A percentile compares a stretch with the other conserved stretches of the same genome.
phyloP scores from a whole-genome alignment of 2,113 vertebrate species.

The Siniperca knerii region DNA sequence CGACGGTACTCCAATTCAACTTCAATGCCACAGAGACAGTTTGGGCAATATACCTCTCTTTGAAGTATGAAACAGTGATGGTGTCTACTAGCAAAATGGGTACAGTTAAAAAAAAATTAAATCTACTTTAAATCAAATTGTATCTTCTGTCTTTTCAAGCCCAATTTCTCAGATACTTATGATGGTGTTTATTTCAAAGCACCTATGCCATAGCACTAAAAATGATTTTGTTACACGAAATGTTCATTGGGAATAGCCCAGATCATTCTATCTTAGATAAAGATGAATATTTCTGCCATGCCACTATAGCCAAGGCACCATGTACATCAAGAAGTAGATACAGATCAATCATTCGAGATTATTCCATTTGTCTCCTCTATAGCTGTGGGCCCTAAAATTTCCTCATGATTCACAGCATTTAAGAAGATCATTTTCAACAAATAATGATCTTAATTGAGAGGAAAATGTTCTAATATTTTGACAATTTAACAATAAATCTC shows the following conservation, averaged over 20 bases:
- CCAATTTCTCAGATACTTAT: background rate
- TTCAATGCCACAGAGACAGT: conserved; percentile 13
- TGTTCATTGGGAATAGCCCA: background rate
- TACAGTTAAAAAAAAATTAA: conserved; percentile 26
- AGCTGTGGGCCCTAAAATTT: background rate
- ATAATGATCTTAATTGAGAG: background rate
- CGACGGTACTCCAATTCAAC: background rate
- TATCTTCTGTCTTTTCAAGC: background rate
- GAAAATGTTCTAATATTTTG: background rate
- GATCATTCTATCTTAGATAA: background rate
- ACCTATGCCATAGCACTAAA: background rate
- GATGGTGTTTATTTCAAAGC: background rate
- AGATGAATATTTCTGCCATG: background rate
- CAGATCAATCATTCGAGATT: conserved; percentile 16
- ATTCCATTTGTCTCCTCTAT: conserved; percentile 14
- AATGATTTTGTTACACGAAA: background rate
- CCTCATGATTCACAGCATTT: conserved; percentile 12
- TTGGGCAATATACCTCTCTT: conserved; percentile 30
- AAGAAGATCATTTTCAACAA: background rate
- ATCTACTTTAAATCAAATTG: background rate
- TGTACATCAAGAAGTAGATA: background rate
- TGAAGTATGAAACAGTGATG: conserved; percentile 31
- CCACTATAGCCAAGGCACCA: background rate
- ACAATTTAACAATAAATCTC: background rate
- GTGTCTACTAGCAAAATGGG: conserved; percentile 13